Base-by-base conservation (phyloP, 2,113 vertebrate species). In the Scolopax mira region DNA sequence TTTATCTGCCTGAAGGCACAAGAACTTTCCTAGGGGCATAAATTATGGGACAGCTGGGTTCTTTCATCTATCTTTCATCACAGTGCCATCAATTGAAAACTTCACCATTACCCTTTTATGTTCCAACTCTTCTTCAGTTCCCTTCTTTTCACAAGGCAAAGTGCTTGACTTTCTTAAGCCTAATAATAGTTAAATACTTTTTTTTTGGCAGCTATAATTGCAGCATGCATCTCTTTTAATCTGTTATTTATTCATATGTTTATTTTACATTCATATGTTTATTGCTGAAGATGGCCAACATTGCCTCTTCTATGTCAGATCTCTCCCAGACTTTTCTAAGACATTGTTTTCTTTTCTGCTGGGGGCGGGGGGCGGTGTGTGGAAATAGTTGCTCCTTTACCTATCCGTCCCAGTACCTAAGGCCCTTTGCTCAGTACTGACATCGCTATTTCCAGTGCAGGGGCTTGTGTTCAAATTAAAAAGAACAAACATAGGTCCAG, bases 1-100 rank as follows among this genome's bases (percentile, higher is more conserved):
- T 93, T 88, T 64, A 80, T 94, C 92, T 92, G 85, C 82, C 77
- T 88, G 79, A 89, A 93, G 86, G 85, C 88, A 94, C 64, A 94
- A 95, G 51, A 93, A 88, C 60, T 90, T 88, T 95, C 64, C 86
- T 78, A 44, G 28, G 71, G 85, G 44, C 41, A 82, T 82, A 88
- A 91, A 79, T 85, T 88, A 94, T 3, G 2, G 46, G 55, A 83
- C 18, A 7, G 60, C 28, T 78, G 67, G 8, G 19, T 57, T 88
- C 71, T 90, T 97, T 95, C 62, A 92, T 88, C 41, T 18, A 72
- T 69, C 85, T 85, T 93, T 79, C 87, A 96, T 70, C 62, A 80
- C n/a, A 80, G 25, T 24, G 39, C 23, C 22, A 85, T 62, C 88
- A 71, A 21, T 35, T 54, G 25, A 92, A 94, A n/a, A 39, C 28